A percentile compares a stretch with the other conserved stretches of the same genome.
Conservation (phyloP, 2,797 vertebrate genomes). For the Acrossocheilus wenchowensis region DNA sequence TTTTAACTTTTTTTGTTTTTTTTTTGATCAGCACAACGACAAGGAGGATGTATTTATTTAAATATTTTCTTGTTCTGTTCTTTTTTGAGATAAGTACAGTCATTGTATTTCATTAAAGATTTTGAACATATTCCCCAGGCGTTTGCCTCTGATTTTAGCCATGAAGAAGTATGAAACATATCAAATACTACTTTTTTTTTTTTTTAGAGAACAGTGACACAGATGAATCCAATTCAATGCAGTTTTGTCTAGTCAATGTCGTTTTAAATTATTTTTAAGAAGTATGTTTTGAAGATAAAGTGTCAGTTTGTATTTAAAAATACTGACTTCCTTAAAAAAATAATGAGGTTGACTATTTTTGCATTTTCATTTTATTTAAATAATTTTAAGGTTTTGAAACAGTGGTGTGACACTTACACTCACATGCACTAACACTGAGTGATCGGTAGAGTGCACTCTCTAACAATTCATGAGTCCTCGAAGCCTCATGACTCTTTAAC, state of each 20-base stretch:
- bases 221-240: background rate
- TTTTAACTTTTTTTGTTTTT: background rate
- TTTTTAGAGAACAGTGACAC: background rate
- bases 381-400: background rate
- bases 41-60: constrained; percentile 55
- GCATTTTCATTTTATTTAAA: background rate
- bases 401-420: background rate
- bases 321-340: background rate
- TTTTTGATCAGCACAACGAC: constrained; percentile 25
- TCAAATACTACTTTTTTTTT: background rate
- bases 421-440: background rate
- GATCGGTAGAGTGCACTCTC: constrained; percentile 58
- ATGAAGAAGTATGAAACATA: background rate
- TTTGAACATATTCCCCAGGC: constrained; percentile 1
- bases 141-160: background rate
- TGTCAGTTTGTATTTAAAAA: background rate
- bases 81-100: background rate
- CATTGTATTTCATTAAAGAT: constrained; percentile 44
- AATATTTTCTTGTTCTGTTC: constrained; percentile 24
- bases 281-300: too few relatives aligned
- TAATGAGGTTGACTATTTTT: background rate
- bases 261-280: background rate
- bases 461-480: constrained; percentile 30
- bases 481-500: background rate
- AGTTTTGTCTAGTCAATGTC: background rate